Evolutionary conservation across 2,888 invertebrate species (phyloP).

Genomic region (Phanerotoma sp.): DNA sequence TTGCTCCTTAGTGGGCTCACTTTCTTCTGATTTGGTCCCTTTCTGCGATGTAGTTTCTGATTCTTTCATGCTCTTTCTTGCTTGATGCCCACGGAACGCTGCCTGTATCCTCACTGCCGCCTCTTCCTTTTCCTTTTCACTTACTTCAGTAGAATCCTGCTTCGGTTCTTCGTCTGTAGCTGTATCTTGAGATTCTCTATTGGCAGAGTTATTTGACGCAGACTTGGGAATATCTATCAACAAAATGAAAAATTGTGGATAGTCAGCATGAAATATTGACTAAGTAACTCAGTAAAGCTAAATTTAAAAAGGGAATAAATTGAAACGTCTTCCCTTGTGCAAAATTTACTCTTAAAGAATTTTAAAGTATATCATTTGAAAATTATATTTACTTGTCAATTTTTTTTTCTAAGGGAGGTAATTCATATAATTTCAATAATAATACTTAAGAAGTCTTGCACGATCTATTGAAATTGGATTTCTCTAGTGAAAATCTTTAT

Average conservation of each 20-base stretch:
- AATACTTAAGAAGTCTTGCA: too few species aligned
- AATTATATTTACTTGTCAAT: too few species aligned
- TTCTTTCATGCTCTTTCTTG: constrained; percentile 75
- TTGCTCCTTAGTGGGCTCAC: constrained; percentile 68
- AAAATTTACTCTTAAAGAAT: too few species aligned
- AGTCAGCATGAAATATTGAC: neutral
- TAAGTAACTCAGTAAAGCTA: neutral
- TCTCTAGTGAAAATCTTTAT: too few species aligned
- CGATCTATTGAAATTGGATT: too few species aligned
- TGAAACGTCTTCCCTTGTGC: too few species aligned
- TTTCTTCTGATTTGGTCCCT: constrained; percentile 54
- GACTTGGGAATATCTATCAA: constrained; percentile 36
- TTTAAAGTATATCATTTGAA: too few species aligned
- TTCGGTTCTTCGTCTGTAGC: constrained; percentile 11
- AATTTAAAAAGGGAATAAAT: too few species aligned
- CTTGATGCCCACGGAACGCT: constrained; percentile 80
- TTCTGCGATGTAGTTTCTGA: constrained; percentile 52
- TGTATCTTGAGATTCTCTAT: constrained; percentile 9
- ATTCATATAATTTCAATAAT: too few species aligned
- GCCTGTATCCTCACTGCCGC: constrained; percentile 90
- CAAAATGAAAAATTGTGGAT: constrained; percentile 3
- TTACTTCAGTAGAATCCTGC: constrained; percentile 42
- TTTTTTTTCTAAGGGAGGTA: too few species aligned
- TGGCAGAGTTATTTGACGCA: constrained; percentile 26
- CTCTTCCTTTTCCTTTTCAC: constrained; percentile 51